Percentiles rank a stretch among this genome's conserved stretches.
Conservation (phyloP, 2,113 vertebrate genomes). For the Polyodon spathula region DNA sequence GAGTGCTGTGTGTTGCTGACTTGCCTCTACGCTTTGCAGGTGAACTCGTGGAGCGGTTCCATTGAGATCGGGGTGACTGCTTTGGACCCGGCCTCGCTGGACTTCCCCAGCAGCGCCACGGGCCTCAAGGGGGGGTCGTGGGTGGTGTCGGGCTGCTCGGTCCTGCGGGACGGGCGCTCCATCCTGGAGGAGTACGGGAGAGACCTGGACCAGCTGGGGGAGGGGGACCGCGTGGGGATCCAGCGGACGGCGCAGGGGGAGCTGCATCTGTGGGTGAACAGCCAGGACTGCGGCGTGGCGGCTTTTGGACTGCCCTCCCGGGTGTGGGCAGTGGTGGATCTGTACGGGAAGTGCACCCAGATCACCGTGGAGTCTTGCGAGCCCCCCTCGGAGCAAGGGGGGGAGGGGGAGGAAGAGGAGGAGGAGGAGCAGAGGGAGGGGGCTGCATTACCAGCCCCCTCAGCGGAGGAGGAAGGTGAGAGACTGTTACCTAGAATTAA, state of each 20-base stretch:
- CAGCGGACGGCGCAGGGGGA: conserved; percentile 69
- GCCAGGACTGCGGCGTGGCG: conserved; percentile 75
- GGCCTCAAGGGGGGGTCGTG: conserved; percentile 84
- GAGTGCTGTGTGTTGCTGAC: too few relatives aligned
- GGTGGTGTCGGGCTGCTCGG: conserved; percentile 85
- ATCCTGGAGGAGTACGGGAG: conserved; percentile 84
- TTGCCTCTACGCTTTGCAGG: too few relatives aligned
- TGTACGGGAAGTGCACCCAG: conserved; percentile 88
- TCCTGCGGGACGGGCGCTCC: conserved; percentile 76
- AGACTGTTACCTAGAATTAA: too few relatives aligned
- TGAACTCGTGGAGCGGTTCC: conserved; percentile 89
- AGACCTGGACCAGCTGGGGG: conserved; percentile 78
- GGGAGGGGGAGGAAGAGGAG: conserved; percentile 24
- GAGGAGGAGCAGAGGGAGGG: conserved; percentile 40
- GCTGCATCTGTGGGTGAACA: conserved; percentile 86
- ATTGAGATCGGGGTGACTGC: conserved; percentile 85
- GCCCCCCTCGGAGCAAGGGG: conserved; percentile 36
- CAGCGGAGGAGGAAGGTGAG: conserved; percentile 31
- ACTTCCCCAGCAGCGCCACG: conserved; percentile 85
- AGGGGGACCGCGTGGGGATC: conserved; percentile 81
- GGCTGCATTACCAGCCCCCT: conserved; percentile 39
- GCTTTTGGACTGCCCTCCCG: conserved; percentile 68
- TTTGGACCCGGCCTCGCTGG: conserved; percentile 68
- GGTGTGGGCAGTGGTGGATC: conserved; percentile 84
- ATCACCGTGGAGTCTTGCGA: conserved; percentile 75